These are phyloP conservation scores for Nasua narica DNA, from an alignment of 2,797 vertebrate genomes.

Conservation along the genomic window DNA sequence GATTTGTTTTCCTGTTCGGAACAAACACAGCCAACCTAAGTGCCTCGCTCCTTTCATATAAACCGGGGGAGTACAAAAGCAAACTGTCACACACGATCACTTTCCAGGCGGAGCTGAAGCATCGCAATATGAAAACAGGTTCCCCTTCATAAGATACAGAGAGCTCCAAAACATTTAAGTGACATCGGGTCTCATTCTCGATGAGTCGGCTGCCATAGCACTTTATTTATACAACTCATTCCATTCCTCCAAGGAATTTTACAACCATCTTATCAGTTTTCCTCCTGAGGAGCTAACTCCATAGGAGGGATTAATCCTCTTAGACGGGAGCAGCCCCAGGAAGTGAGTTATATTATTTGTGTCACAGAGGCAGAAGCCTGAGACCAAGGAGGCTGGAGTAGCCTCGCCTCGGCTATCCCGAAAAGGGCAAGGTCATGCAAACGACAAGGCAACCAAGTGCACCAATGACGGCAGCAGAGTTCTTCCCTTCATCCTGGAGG, in stretches of 20 bases:
- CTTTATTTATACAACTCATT: slow-evolving; percentile 65
- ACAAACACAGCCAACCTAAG: slow-evolving; percentile 60
- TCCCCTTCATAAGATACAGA: slow-evolving; percentile 27
- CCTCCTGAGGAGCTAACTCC: slow-evolving; percentile 29
- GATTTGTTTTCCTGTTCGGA: slow-evolving; percentile 67
- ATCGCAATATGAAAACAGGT: slow-evolving; percentile 25
- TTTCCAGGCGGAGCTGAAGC: not conserved
- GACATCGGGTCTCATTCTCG: slow-evolving; percentile 10
- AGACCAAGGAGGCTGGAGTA: not conserved
- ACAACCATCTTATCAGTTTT: slow-evolving; percentile 59
- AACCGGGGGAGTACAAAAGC: slow-evolving; percentile 47
- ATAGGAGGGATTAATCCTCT: slow-evolving; percentile 48
- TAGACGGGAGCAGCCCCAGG: not conserved
- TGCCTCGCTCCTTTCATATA: slow-evolving; percentile 22
- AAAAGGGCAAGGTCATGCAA: not conserved
- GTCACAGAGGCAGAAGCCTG: not conserved
- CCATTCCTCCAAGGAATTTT: slow-evolving; percentile 45
- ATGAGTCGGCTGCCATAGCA: slow-evolving; percentile 12
- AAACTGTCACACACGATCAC: slow-evolving; percentile 49
- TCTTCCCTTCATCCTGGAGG: not conserved
- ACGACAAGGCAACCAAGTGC: not conserved
- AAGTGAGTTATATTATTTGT: slow-evolving; percentile 25
- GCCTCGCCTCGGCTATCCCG: not conserved
- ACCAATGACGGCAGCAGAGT: not conserved
- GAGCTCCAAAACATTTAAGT: slow-evolving; percentile 22